Evolutionary conservation across 2,113 vertebrate genomes (phyloP).

Genomic region (Nipponia nippon): DNA sequence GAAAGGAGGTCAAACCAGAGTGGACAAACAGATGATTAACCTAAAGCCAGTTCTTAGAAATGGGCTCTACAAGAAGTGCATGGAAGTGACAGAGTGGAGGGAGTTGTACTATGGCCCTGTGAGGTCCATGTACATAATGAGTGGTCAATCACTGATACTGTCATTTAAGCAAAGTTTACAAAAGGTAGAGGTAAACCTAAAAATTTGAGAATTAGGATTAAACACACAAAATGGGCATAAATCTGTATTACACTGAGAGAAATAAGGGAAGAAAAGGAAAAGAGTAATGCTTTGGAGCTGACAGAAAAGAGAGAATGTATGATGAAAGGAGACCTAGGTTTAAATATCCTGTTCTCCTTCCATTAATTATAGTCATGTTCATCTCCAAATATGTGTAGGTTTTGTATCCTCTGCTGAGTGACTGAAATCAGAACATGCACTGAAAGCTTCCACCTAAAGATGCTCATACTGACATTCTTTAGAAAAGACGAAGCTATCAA

Average conservation of each 20-base stretch:
- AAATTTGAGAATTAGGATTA: not conserved
- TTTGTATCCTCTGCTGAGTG: not conserved
- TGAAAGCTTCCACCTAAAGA: not conserved
- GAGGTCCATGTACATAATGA: not conserved
- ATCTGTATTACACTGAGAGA: not conserved
- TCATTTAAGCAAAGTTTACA: not conserved
- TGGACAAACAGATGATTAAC: not conserved
- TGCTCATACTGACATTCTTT: not conserved
- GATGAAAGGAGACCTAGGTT: not conserved
- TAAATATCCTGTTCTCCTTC: not conserved
- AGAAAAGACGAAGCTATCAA: conserved; percentile 5
- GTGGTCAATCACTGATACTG: not conserved
- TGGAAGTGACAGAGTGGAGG: not conserved
- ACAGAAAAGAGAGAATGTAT: not conserved
- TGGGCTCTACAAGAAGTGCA: accelerated
- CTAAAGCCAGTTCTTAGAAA: not conserved
- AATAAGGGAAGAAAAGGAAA: not conserved
- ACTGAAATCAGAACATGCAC: not conserved
- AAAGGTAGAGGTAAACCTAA: not conserved
- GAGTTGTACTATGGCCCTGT: not conserved
- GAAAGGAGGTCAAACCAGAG: not conserved
- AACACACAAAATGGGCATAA: not conserved
- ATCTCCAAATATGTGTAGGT: not conserved
- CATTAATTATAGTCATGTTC: not conserved
- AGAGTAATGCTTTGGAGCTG: not conserved